Percentiles rank a stretch among this genome's conserved stretches.
Evolutionary conservation across 2,113 vertebrate species (phyloP).

Genomic region (Heteronetta atricapilla): DNA sequence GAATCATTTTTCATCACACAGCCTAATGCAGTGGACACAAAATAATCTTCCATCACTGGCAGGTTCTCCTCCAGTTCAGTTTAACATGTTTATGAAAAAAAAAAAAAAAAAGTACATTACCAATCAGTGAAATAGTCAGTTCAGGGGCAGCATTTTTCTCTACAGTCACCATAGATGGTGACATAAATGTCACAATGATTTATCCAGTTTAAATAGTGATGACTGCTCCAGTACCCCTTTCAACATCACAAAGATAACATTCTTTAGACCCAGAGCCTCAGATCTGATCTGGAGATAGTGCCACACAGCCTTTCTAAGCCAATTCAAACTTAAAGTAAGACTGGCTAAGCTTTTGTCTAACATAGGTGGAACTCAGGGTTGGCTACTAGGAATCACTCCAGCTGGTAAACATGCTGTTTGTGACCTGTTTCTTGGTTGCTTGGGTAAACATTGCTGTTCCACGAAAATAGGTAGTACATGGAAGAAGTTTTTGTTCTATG

Average conservation of each 20-base stretch:
- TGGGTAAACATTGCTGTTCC: neutral
- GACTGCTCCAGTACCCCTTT: neutral
- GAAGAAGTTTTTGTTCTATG: neutral
- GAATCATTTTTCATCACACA: neutral
- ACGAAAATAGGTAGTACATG: accelerated
- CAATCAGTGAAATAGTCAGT: neutral
- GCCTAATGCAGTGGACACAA: accelerated
- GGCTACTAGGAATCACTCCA: neutral
- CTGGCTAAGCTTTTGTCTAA: neutral
- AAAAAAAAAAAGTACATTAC: neutral
- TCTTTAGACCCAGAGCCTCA: neutral
- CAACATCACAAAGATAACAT: neutral
- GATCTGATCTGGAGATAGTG: neutral
- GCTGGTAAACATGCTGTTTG: neutral
- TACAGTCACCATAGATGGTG: neutral
- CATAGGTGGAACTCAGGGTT: neutral
- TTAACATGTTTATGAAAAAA: neutral
- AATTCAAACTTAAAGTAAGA: neutral
- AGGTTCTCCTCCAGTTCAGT: neutral
- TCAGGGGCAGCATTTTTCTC: neutral
- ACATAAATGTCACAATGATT: accelerated
- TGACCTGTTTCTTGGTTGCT: neutral
- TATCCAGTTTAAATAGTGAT: neutral
- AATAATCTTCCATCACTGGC: neutral
- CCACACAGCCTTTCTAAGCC: neutral